Conservation (phyloP, 2,797 vertebrate species). For the Lagorchestes hirsutus region DNA sequence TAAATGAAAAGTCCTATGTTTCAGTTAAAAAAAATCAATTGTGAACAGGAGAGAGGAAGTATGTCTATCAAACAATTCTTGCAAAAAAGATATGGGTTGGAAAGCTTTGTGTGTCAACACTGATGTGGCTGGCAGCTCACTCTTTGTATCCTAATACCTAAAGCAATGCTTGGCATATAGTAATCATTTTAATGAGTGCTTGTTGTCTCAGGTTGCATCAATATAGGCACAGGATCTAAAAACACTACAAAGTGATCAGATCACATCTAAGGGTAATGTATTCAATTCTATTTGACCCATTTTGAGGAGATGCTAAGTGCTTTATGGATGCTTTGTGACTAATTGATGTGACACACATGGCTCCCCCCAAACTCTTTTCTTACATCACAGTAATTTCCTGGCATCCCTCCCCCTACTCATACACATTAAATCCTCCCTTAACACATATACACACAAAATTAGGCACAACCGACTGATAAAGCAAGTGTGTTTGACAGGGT, state of each 20-base stretch:
- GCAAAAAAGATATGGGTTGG: not conserved
- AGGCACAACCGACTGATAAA: not conserved
- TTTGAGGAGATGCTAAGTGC: not conserved
- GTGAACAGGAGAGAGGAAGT: not conserved
- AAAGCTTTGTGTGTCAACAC: not conserved
- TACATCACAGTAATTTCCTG: not conserved
- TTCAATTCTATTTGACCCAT: not conserved
- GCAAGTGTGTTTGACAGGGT: not conserved
- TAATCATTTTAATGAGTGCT: not conserved
- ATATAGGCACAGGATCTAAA: not conserved
- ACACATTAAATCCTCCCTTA: not conserved
- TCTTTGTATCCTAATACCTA: not conserved
- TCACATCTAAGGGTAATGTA: not conserved
- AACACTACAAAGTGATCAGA: not conserved
- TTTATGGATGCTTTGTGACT: not conserved
- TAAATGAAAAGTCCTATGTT: not conserved
- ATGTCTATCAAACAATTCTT: not conserved
- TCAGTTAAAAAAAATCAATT: not conserved
- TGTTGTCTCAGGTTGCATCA: not conserved
- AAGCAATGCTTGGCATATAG: not conserved
- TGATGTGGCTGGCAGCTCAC: not conserved
- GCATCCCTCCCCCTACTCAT: not conserved
- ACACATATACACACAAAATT: not conserved
- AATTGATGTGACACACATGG: not conserved
- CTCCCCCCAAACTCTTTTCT: not conserved